phyloP scores from a whole-genome alignment of 1,140 invertebrate species.

The Drosophila nebulosa region DNA sequence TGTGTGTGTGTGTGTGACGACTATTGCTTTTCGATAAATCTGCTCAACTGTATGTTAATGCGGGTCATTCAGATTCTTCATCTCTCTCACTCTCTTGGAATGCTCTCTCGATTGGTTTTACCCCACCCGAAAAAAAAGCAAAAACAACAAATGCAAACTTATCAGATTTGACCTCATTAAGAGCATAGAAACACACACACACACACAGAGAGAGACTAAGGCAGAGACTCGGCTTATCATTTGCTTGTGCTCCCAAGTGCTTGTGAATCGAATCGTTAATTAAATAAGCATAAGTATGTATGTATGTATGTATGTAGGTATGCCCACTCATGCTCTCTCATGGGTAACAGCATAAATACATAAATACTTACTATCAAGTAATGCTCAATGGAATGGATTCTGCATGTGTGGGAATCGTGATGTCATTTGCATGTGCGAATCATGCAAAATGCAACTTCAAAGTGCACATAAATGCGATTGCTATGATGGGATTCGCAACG shows the following conservation, averaged over 20 bases:
- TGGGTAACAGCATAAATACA: background rate
- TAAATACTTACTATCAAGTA: background rate
- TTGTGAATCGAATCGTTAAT: background rate
- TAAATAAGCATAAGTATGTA: conserved; percentile 1
- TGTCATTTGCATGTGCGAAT: background rate
- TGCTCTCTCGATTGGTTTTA: background rate
- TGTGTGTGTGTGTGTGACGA: conserved; percentile 19
- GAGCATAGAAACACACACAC: background rate
- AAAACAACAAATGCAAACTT: background rate
- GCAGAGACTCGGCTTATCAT: background rate
- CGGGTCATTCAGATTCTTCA: background rate
- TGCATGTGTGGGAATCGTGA: background rate
- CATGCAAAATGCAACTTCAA: background rate
- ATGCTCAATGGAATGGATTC: background rate
- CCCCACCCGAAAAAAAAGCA: background rate
- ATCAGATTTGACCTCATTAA: conserved; percentile 1
- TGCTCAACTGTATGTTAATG: conserved; percentile 1
- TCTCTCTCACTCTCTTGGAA: background rate
- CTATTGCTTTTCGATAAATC: conserved; percentile 38
- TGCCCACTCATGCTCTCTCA: background rate
- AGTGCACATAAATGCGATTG: no score
- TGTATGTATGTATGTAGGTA: no score
- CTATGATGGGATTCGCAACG: background rate
- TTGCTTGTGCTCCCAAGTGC: background rate
- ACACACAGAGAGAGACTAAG: background rate